Percentiles rank a stretch among this genome's conserved stretches.
phyloP scores from a whole-genome alignment of 1,140 invertebrate species.

The Dryas iulia region DNA sequence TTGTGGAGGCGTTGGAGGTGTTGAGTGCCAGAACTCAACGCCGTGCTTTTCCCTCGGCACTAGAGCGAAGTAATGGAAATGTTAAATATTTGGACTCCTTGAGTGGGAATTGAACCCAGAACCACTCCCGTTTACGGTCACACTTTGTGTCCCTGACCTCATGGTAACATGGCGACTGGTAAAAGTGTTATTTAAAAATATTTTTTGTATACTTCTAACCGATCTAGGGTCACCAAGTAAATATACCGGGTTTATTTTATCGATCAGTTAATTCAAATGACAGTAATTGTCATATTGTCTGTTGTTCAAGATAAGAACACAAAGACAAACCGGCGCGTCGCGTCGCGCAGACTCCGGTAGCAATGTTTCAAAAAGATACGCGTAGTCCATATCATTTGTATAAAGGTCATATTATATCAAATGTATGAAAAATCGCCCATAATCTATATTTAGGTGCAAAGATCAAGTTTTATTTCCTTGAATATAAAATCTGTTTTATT shows the following conservation, averaged over 20 bases:
- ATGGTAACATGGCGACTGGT: too few species aligned
- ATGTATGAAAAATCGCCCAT: background rate
- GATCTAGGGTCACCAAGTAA: background rate
- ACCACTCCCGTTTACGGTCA: too few species aligned
- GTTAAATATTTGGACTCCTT: too few species aligned
- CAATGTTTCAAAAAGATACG: background rate
- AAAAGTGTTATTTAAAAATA: too few species aligned
- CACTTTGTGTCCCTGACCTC: too few species aligned
- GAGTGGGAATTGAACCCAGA: too few species aligned
- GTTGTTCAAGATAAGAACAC: conserved; percentile 3
- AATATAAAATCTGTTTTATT: background rate
- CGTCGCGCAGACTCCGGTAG: background rate
- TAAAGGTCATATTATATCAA: conserved; percentile 8
- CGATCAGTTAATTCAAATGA: background rate
- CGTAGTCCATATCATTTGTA: background rate
- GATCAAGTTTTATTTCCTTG: conserved; percentile 14
- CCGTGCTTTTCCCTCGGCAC: too few species aligned
- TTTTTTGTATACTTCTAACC: background rate
- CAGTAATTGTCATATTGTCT: background rate
- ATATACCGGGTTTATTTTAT: background rate
- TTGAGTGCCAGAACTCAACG: too few species aligned
- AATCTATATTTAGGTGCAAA: conserved; percentile 13
- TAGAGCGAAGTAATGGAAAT: too few species aligned
- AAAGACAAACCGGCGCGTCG: background rate
- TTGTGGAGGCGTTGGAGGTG: too few species aligned